phyloP scores from a whole-genome alignment of 2,113 vertebrate species.

The Regulus satrapa region DNA sequence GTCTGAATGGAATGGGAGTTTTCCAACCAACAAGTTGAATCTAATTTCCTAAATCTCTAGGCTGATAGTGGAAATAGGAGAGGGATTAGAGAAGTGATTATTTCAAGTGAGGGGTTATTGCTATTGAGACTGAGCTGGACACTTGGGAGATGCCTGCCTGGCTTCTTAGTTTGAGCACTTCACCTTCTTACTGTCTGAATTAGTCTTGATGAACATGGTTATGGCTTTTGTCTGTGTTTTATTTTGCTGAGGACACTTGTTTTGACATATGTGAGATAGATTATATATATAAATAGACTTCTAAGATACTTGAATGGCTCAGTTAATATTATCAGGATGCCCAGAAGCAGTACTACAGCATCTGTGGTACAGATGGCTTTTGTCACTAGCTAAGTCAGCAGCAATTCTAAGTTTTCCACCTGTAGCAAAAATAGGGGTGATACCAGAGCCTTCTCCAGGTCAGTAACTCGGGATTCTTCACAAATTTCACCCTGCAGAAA shows the following conservation, averaged over 20 bases:
- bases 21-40: background rate
- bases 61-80: background rate
- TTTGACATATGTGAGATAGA: background rate
- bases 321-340: background rate
- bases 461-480: background rate
- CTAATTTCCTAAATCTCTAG: background rate
- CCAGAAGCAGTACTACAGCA: background rate
- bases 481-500: background rate
- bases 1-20: background rate
- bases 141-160: background rate
- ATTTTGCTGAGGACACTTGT: background rate
- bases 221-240: background rate
- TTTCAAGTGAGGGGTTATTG: background rate
- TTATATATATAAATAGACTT: background rate
- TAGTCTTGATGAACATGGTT: background rate
- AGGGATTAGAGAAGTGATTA: background rate
- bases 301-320: background rate
- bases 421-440: background rate
- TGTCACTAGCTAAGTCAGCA: background rate
- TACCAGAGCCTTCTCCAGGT: background rate
- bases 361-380: rapidly evolving
- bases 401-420: background rate
- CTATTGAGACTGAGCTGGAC: background rate
- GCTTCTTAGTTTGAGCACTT: background rate
- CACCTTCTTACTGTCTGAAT: background rate